A percentile compares a stretch with the other conserved stretches of the same genome.
Conservation (phyloP, 2,888 invertebrate genomes). For the Noctua janthina region DNA sequence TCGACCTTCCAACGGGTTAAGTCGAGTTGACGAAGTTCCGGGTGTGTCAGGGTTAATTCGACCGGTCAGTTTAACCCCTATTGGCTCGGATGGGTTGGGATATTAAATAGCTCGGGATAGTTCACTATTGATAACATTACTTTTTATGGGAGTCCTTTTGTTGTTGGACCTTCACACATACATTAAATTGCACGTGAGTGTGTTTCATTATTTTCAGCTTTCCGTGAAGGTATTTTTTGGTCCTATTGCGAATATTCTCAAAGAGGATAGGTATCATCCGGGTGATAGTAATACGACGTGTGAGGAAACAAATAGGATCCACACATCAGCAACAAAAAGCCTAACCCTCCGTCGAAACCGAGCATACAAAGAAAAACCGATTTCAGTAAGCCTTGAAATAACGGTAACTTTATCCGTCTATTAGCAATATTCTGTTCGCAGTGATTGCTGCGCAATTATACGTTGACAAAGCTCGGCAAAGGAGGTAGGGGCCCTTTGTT, state of each 20-base stretch:
- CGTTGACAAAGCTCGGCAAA: constrained; percentile 78
- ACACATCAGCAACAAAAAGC: constrained; percentile 34
- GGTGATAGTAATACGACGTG: constrained; percentile 36
- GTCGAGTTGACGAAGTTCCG: constrained; percentile 78
- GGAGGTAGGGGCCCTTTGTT: constrained; percentile 79
- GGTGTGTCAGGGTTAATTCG: constrained; percentile 75
- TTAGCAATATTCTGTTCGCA: constrained; percentile 65
- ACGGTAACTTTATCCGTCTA: constrained; percentile 66
- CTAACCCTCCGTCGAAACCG: constrained; percentile 31
- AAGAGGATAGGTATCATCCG: constrained; percentile 20
- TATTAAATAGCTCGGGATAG: constrained; percentile 65
- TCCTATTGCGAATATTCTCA: constrained; percentile 10
- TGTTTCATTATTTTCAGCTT: constrained; percentile 16
- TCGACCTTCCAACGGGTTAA: constrained; percentile 78
- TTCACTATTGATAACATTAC: constrained; percentile 60
- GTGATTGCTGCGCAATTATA: constrained; percentile 78
- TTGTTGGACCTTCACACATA: constrained; percentile 39
- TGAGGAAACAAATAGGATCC: constrained; percentile 40
- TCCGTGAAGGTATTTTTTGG: constrained; percentile 11
- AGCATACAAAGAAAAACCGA: constrained; percentile 62
- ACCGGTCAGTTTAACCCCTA: constrained; percentile 75
- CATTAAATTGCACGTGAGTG: constrained; percentile 38
- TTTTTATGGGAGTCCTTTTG: constrained; percentile 58
- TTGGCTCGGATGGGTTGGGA: constrained; percentile 69
- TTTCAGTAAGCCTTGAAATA: constrained; percentile 63